A percentile compares a stretch with the other conserved stretches of the same genome.
These are phyloP conservation scores for Campopleginae sp. DNA, from an alignment of 2,888 invertebrate genomes.

Conservation along the genomic window DNA sequence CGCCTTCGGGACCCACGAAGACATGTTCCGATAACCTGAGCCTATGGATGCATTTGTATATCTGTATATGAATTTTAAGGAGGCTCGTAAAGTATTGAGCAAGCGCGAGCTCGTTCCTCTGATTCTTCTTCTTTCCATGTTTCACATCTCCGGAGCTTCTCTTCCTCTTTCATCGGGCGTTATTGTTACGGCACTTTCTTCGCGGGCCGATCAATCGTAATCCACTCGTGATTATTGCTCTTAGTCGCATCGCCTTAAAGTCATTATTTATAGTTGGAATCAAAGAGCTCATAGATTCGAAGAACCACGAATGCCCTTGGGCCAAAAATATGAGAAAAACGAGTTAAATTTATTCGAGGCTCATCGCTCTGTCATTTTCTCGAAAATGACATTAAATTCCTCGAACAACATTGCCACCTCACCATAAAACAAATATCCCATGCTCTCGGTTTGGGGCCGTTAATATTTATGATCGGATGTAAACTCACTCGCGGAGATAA, in stretches of 20 bases:
- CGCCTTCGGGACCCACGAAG: slow-evolving; percentile 52
- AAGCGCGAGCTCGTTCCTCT: slow-evolving; percentile 48
- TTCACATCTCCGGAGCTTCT: slow-evolving; percentile 28
- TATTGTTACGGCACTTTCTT: slow-evolving; percentile 62
- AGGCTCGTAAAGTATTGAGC: slow-evolving; percentile 46
- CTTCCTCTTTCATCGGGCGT: slow-evolving; percentile 51
- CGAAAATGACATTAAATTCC: slow-evolving; percentile 1
- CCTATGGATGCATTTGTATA: slow-evolving; percentile 25
- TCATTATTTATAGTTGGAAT: background rate
- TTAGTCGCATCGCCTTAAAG: slow-evolving; percentile 13
- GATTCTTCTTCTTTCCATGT: slow-evolving; percentile 1
- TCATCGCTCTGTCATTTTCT: background rate
- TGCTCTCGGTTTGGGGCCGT: slow-evolving; percentile 22
- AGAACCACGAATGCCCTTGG: background rate
- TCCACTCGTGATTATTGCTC: slow-evolving; percentile 50
- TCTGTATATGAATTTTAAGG: slow-evolving; percentile 21
- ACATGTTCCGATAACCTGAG: slow-evolving; percentile 55
- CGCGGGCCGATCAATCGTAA: slow-evolving; percentile 63
- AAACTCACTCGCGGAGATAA: slow-evolving; percentile 14
- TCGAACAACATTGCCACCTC: background rate
- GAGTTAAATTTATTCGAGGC: background rate
- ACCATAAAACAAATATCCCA: background rate
- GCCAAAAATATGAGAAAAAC: background rate
- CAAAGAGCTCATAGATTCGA: slow-evolving; percentile 7
- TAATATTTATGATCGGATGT: slow-evolving; percentile 40